These are phyloP conservation scores for Andrena marginata DNA, from an alignment of 2,888 invertebrate species.

Conservation along the genomic window DNA sequence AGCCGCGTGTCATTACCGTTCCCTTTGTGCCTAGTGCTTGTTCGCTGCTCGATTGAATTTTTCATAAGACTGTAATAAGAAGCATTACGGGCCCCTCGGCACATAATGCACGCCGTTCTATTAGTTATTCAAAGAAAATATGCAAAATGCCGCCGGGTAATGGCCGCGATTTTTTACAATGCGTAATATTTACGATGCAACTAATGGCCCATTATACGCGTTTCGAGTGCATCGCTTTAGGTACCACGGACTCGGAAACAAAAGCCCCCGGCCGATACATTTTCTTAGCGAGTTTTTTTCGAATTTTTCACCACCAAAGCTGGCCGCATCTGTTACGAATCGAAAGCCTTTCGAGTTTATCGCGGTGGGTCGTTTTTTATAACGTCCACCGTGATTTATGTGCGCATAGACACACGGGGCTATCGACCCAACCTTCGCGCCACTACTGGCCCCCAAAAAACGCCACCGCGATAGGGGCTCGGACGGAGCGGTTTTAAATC, in stretches of 20 bases:
- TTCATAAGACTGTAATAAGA: constrained; percentile 49
- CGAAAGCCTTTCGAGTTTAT: constrained; percentile 18
- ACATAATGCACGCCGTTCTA: constrained; percentile 39
- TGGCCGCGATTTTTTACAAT: constrained; percentile 14
- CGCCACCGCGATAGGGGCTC: not conserved
- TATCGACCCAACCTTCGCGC: constrained; percentile 19
- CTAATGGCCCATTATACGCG: constrained; percentile 16
- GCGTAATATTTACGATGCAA: constrained; percentile 14
- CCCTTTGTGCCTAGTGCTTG: constrained; percentile 22
- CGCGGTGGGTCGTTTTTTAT: constrained; percentile 25
- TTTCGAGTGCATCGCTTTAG: not conserved
- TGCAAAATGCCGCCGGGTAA: constrained; percentile 16
- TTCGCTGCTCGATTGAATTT: constrained; percentile 44
- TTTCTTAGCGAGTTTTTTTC: not conserved
- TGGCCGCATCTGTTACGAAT: constrained; percentile 19
- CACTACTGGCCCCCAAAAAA: not conserved
- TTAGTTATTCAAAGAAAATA: constrained; percentile 27
- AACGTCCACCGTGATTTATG: constrained; percentile 15
- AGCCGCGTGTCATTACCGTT: constrained; percentile 41
- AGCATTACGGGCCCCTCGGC: constrained; percentile 13
- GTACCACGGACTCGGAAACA: not conserved
- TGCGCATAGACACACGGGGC: constrained; percentile 5
- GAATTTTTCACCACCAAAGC: not conserved
- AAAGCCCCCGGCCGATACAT: not conserved
- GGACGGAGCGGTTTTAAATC: not conserved